A percentile compares a stretch with the other conserved stretches of the same genome.
Evolutionary conservation across 2,113 vertebrate species (phyloP).

Genomic region (Calidris pygmaea): DNA sequence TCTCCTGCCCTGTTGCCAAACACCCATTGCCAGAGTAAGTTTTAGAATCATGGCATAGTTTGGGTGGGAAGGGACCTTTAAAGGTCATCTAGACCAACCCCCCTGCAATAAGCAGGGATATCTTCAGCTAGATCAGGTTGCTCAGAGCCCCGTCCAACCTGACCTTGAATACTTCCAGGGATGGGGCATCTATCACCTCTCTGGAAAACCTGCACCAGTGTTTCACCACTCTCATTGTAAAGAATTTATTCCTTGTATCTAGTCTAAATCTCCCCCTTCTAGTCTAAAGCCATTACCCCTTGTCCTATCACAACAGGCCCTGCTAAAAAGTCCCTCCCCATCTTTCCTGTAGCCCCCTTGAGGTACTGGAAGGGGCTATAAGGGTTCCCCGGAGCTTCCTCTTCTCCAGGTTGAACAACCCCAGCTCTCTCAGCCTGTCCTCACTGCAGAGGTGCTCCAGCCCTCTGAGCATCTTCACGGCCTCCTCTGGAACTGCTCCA

Average conservation of each 20-base stretch:
- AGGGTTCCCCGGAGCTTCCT: not conserved
- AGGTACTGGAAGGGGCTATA: not conserved
- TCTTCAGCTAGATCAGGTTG: not conserved
- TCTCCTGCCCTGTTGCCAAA: accelerated
- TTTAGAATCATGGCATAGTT: not conserved
- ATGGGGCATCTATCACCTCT: not conserved
- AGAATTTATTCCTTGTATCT: not conserved
- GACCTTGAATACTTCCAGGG: not conserved
- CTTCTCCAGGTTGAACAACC: not conserved
- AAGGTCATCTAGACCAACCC: not conserved
- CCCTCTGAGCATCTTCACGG: not conserved
- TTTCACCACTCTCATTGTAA: not conserved
- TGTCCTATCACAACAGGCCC: not conserved
- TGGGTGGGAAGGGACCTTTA: not conserved
- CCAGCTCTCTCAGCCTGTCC: not conserved
- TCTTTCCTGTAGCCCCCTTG: not conserved
- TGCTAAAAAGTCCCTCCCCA: not conserved
- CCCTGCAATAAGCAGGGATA: not conserved
- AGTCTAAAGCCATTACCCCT: not conserved
- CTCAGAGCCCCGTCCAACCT: not conserved
- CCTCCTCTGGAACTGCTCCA: not conserved
- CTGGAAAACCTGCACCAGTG: not conserved
- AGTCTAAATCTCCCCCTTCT: not conserved
- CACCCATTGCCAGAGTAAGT: accelerated
- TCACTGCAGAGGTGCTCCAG: not conserved